Percentiles rank a stretch among this genome's conserved stretches.
These are phyloP conservation scores for Drosophila anomalipes DNA, from an alignment of 2,888 invertebrate species.

Conservation along the genomic window DNA sequence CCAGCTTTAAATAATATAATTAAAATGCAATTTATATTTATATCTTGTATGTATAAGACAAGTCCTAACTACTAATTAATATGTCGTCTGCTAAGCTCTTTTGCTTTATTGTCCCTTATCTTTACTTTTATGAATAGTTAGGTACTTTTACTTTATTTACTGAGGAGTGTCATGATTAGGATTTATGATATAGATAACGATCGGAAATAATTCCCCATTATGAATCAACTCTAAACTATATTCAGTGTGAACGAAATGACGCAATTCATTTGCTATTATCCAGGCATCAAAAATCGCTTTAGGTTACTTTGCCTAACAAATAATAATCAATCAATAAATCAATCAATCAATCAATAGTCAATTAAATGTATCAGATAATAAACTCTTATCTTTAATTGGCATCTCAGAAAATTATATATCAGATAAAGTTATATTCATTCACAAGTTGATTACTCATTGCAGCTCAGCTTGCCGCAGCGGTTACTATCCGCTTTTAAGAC, in stretches of 20 bases:
- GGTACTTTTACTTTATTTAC: not conserved
- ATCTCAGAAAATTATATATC: slow-evolving; percentile 11
- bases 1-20: not conserved
- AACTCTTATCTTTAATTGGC: slow-evolving; percentile 9
- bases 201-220: not conserved
- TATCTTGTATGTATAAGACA: not conserved
- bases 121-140: not conserved
- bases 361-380: slow-evolving; percentile 6
- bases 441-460: slow-evolving; percentile 15
- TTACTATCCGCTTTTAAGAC: not conserved
- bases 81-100: not conserved
- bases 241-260: not conserved
- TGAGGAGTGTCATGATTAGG: not conserved
- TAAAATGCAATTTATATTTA: not conserved
- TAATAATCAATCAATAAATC: not conserved
- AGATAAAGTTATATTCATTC: slow-evolving; percentile 29
- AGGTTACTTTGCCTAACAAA: not conserved
- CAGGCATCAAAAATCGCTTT: not conserved
- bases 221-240: slow-evolving; percentile 7
- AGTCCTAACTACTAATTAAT: not conserved
- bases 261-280: not conserved
- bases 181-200: not conserved
- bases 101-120: not conserved
- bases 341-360: not conserved
- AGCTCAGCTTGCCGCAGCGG: not conserved